A percentile compares a stretch with the other conserved stretches of the same genome.
Conservation (phyloP, 23 tunicate genomes). For the Trididemnum miniatum region DNA sequence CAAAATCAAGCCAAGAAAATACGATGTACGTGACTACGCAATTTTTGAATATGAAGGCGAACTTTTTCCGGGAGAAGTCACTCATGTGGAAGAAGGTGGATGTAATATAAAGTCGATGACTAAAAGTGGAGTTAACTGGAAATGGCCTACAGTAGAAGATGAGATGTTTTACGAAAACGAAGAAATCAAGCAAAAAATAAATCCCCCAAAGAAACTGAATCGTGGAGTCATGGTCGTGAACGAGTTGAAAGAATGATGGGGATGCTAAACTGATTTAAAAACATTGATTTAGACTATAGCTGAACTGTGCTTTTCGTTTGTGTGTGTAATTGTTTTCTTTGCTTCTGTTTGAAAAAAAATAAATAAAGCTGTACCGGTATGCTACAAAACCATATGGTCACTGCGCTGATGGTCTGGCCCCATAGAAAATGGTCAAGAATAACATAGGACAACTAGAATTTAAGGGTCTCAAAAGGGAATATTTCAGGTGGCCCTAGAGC, state of each 20-base stretch:
- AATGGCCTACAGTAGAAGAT: background rate
- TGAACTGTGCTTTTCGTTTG: background rate
- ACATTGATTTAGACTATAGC: background rate
- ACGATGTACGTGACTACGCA: background rate
- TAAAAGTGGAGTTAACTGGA: background rate
- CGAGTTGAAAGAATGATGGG: background rate
- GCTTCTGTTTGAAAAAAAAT: too few relatives aligned
- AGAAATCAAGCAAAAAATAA: background rate
- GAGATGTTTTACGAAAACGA: background rate
- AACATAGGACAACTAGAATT: too few relatives aligned
- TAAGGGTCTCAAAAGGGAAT: too few relatives aligned
- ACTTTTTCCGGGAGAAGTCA: background rate
- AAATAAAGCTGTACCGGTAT: too few relatives aligned
- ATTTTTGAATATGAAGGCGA: background rate
- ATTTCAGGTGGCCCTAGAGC: too few relatives aligned
- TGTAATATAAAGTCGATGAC: background rate
- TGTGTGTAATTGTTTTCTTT: too few relatives aligned
- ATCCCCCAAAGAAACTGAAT: background rate
- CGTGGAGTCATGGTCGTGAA: background rate
- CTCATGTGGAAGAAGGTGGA: background rate
- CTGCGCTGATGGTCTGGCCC: too few relatives aligned
- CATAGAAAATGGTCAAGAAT: too few relatives aligned
- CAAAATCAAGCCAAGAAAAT: background rate
- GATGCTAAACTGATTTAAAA: background rate
- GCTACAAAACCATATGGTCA: too few relatives aligned